phyloP scores from a whole-genome alignment of 2,888 invertebrate genomes.

The Mythimna albipuncta region DNA sequence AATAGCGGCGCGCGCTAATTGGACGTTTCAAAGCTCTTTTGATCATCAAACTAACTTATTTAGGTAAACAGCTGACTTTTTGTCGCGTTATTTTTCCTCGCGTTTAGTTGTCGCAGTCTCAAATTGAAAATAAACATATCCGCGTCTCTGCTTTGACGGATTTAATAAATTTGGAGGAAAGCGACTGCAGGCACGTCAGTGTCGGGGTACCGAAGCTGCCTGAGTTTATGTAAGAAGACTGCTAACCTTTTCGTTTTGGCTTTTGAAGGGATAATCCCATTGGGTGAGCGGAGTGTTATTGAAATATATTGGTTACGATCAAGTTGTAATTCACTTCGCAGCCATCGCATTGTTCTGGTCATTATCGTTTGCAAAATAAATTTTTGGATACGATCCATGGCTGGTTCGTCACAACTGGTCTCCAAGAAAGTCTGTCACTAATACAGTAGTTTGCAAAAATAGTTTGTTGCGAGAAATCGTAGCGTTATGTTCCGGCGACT shows the following conservation, averaged over 20 bases:
- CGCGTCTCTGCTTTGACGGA: conserved; percentile 69
- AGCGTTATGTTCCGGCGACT: conserved; percentile 22
- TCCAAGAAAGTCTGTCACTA: neutral
- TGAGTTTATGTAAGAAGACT: neutral
- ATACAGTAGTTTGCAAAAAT: conserved; percentile 10
- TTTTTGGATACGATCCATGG: neutral
- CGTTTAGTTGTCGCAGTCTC: conserved; percentile 45
- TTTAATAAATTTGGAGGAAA: conserved; percentile 60
- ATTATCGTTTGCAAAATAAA: neutral
- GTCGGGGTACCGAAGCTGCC: conserved; percentile 6
- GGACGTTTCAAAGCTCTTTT: conserved; percentile 58
- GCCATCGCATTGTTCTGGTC: neutral
- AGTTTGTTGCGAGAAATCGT: conserved; percentile 32
- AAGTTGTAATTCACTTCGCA: neutral
- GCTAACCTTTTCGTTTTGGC: conserved; percentile 2
- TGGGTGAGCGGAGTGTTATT: neutral
- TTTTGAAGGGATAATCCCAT: neutral
- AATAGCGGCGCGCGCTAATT: conserved; percentile 50
- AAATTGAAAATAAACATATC: conserved; percentile 79
- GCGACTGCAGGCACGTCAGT: neutral
- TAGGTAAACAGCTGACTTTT: conserved; percentile 54
- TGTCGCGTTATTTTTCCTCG: conserved; percentile 39
- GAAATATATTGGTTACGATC: conserved; percentile 1
- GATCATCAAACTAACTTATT: conserved; percentile 61
- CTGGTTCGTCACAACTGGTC: neutral